A percentile compares a stretch with the other conserved stretches of the same genome.
These are phyloP conservation scores for Drosophila leontia DNA, from an alignment of 1,140 invertebrate species.

Conservation along the genomic window DNA sequence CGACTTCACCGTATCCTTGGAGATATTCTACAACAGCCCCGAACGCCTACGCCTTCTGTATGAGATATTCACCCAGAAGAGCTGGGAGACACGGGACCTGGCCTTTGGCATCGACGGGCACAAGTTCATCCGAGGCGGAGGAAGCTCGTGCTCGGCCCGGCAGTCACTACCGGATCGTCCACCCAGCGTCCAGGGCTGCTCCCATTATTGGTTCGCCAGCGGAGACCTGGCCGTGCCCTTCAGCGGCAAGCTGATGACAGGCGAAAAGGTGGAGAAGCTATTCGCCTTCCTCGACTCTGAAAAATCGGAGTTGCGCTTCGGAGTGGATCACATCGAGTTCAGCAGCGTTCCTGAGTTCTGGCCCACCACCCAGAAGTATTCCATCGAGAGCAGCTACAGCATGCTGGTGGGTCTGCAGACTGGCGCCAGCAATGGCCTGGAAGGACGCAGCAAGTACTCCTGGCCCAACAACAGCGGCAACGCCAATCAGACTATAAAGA, in stretches of 20 bases:
- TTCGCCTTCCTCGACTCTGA: constrained; percentile 62
- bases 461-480: constrained; percentile 64
- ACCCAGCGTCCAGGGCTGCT: constrained; percentile 62
- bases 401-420: constrained; percentile 78
- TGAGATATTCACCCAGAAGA: constrained; percentile 78
- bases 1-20: constrained; percentile 66
- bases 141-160: neutral
- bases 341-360: constrained; percentile 68
- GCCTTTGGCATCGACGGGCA: constrained; percentile 78
- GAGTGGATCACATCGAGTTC: constrained; percentile 75
- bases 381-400: constrained; percentile 80
- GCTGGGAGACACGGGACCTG: constrained; percentile 64
- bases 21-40: constrained; percentile 55
- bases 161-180: constrained; percentile 45
- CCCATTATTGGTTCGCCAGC: constrained; percentile 79
- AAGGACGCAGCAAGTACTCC: constrained; percentile 76
- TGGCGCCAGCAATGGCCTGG: constrained; percentile 70
- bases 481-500: constrained; percentile 64
- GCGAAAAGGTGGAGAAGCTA: constrained; percentile 65
- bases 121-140: constrained; percentile 41
- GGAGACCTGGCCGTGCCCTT: constrained; percentile 78
- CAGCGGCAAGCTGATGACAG: constrained; percentile 58
- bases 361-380: constrained; percentile 64
- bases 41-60: constrained; percentile 68
- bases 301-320: constrained; percentile 60